Conservation (phyloP, 2,113 vertebrate species). For the Oryzias celebensis region DNA sequence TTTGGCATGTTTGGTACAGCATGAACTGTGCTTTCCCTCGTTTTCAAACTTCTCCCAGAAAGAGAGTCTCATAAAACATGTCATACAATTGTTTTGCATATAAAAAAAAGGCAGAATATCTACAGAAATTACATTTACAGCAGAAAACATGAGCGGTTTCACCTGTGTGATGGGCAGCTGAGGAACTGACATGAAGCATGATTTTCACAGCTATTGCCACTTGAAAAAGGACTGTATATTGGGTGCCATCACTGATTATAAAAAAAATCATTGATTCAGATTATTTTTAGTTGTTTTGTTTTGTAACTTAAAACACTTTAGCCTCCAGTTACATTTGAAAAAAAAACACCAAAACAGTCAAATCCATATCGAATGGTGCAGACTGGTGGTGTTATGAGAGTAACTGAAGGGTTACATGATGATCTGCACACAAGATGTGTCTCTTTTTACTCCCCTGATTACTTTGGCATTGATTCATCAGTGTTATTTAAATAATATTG, state of each 20-base stretch:
- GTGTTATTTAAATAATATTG: constrained; percentile 17
- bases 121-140: constrained; percentile 11
- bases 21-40: constrained; percentile 22
- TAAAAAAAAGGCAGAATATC: constrained; percentile 16
- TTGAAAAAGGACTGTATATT: constrained; percentile 41
- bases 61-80: constrained; percentile 16
- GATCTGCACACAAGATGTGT: constrained; percentile 9
- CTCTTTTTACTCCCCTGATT: constrained; percentile 4
- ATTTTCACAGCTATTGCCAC: constrained; percentile 32
- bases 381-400: constrained; percentile 4
- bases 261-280: background rate
- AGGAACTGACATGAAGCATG: constrained; percentile 16
- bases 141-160: constrained; percentile 7
- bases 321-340: constrained; percentile 8
- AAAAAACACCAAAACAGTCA: constrained; percentile 19
- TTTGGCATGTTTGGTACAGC: constrained; percentile 12
- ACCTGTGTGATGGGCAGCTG: background rate
- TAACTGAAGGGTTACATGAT: background rate
- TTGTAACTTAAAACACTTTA: constrained; percentile 1
- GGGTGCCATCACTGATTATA: constrained; percentile 12
- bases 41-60: constrained; percentile 3
- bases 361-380: constrained; percentile 24
- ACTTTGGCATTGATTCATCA: constrained; percentile 5
- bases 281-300: constrained; percentile 4
- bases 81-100: constrained; percentile 17